These are phyloP conservation scores for Melanocharis versteri DNA, from an alignment of 2,113 vertebrate species.

Conservation along the genomic window DNA sequence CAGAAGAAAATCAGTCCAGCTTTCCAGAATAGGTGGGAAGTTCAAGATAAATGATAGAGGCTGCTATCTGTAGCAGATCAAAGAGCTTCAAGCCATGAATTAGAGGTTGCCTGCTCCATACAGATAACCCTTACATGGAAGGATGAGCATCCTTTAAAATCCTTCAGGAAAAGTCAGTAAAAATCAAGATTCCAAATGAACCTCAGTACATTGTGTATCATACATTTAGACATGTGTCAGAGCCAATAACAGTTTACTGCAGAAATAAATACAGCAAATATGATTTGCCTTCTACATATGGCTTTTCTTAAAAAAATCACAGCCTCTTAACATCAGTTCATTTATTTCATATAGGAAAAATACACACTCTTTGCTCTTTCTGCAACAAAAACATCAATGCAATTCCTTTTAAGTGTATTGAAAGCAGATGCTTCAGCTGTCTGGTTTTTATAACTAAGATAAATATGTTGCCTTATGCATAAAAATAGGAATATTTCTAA, in stretches of 20 bases:
- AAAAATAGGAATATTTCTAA: not conserved
- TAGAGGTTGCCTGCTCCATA: not conserved
- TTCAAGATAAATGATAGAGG: not conserved
- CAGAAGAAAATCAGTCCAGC: not conserved
- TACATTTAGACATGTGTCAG: not conserved
- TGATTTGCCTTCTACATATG: not conserved
- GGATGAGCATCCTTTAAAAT: not conserved
- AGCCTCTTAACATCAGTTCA: not conserved
- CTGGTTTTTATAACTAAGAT: not conserved
- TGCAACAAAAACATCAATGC: not conserved
- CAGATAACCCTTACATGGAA: not conserved
- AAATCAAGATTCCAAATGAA: not conserved
- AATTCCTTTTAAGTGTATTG: conserved; percentile 9
- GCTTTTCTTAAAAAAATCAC: not conserved
- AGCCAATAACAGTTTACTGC: not conserved
- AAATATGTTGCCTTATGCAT: not conserved
- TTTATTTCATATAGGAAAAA: conserved; percentile 1
- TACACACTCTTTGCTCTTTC: not conserved
- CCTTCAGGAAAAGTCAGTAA: not conserved
- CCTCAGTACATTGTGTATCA: not conserved
- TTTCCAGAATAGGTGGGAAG: not conserved
- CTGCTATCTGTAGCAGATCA: not conserved
- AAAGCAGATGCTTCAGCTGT: conserved; percentile 9
- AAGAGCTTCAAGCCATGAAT: not conserved
- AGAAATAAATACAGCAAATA: not conserved